Evolutionary conservation across 2,797 vertebrate genomes (phyloP).

Genomic region (Chromis chromis): DNA sequence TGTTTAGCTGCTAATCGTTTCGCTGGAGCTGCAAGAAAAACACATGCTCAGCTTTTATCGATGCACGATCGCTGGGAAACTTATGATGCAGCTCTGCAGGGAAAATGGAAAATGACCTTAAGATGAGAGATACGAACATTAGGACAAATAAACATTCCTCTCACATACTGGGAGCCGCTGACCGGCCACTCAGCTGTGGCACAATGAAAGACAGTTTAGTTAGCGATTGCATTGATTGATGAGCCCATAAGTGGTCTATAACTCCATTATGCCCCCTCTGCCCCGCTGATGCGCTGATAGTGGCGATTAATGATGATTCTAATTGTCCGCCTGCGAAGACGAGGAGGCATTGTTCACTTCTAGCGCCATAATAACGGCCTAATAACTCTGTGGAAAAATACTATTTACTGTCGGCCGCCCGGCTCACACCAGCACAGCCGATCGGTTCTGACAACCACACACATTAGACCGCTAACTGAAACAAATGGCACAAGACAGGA

Average conservation of each 20-base stretch:
- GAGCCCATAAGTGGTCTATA: slow-evolving; percentile 66
- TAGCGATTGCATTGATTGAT: slow-evolving; percentile 72
- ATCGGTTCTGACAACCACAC: slow-evolving; percentile 73
- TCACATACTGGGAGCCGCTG: slow-evolving; percentile 39
- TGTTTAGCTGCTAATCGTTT: too few relatives aligned
- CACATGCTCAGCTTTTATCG: too few relatives aligned
- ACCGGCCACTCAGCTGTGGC: slow-evolving; percentile 40
- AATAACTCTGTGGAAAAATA: slow-evolving; percentile 78
- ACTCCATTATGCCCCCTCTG: slow-evolving; percentile 70
- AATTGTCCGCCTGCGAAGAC: slow-evolving; percentile 73
- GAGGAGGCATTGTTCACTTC: slow-evolving; percentile 74
- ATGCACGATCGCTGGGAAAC: slow-evolving; percentile 27
- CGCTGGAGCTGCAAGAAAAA: background rate
- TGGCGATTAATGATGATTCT: slow-evolving; percentile 79
- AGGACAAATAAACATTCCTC: slow-evolving; percentile 57
- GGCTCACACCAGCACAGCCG: slow-evolving; percentile 56
- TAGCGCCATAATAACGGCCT: slow-evolving; percentile 65
- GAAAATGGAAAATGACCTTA: slow-evolving; percentile 11
- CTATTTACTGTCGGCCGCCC: slow-evolving; percentile 63
- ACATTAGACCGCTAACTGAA: slow-evolving; percentile 73
- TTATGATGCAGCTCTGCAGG: slow-evolving; percentile 25
- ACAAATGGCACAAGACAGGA: slow-evolving; percentile 75
- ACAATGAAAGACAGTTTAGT: slow-evolving; percentile 61
- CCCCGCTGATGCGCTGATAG: slow-evolving; percentile 70
- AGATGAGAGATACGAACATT: slow-evolving; percentile 33